Evolutionary conservation across 2,888 invertebrate species (phyloP).

Genomic region (Enchytraeus crypticus): DNA sequence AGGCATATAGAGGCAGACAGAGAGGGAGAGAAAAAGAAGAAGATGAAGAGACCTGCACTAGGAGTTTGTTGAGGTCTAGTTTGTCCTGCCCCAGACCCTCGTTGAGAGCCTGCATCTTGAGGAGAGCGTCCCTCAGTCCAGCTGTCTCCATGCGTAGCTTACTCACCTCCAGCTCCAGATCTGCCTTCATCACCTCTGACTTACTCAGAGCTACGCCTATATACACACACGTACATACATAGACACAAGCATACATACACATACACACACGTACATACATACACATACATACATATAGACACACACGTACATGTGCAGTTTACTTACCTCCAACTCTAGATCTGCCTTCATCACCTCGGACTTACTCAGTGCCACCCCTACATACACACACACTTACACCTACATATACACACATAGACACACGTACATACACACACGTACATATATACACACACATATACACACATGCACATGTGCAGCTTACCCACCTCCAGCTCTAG

Average conservation of each 20-base stretch:
- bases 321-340: conserved; percentile 47
- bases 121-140: conserved; percentile 45
- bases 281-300: too few species aligned
- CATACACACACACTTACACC: too few species aligned
- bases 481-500: too few species aligned
- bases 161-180: conserved; percentile 47
- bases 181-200: conserved; percentile 44
- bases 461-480: too few species aligned
- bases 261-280: too few species aligned
- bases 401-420: too few species aligned
- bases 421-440: too few species aligned
- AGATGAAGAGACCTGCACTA: conserved; percentile 48
- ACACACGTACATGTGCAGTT: conserved; percentile 44
- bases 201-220: conserved; percentile 43
- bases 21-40: too few species aligned
- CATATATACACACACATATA: too few species aligned
- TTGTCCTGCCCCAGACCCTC: conserved; percentile 50
- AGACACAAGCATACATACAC: too few species aligned
- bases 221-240: background rate
- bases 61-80: conserved; percentile 48
- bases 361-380: conserved; percentile 44
- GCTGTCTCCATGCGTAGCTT: conserved; percentile 47
- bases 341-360: conserved; percentile 46
- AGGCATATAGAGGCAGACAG: too few species aligned
- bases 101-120: conserved; percentile 48